Evolutionary conservation across 1,140 invertebrate genomes (phyloP).

Genomic region (Zaprionus inermis): DNA sequence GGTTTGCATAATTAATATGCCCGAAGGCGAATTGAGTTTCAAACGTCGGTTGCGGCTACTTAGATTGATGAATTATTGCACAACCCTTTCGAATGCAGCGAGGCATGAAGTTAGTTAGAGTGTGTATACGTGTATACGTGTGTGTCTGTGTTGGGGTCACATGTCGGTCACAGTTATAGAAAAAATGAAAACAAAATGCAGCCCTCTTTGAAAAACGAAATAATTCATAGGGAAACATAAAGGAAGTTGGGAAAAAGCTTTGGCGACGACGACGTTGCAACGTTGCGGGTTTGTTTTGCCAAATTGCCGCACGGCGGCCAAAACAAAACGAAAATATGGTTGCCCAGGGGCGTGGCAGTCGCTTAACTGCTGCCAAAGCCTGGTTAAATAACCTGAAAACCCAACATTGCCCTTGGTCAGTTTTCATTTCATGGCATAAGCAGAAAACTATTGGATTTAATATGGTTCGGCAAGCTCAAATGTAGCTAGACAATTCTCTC

Average conservation of each 20-base stretch:
- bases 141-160: slow-evolving; percentile 58
- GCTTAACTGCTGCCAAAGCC: slow-evolving; percentile 51
- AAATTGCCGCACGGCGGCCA: slow-evolving; percentile 63
- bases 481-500: background rate
- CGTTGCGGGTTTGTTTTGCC: slow-evolving; percentile 59
- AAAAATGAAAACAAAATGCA: slow-evolving; percentile 52
- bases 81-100: slow-evolving; percentile 47
- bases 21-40: slow-evolving; percentile 39
- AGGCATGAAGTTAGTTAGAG: slow-evolving; percentile 61
- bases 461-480: no score
- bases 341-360: slow-evolving; percentile 22
- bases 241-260: slow-evolving; percentile 33
- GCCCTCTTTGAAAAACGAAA: slow-evolving; percentile 58
- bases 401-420: slow-evolving; percentile 1
- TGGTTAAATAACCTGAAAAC: slow-evolving; percentile 27
- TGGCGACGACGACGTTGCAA: slow-evolving; percentile 53
- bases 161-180: slow-evolving; percentile 63
- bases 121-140: slow-evolving; percentile 15
- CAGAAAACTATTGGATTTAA: background rate
- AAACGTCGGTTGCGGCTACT: slow-evolving; percentile 44
- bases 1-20: slow-evolving; percentile 67
- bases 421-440: slow-evolving; percentile 13
- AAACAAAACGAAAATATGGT: slow-evolving; percentile 59
- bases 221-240: slow-evolving; percentile 56
- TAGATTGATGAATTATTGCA: slow-evolving; percentile 44